These are phyloP conservation scores for Nysson spinosus DNA, from an alignment of 2,888 invertebrate species.

Conservation along the genomic window DNA sequence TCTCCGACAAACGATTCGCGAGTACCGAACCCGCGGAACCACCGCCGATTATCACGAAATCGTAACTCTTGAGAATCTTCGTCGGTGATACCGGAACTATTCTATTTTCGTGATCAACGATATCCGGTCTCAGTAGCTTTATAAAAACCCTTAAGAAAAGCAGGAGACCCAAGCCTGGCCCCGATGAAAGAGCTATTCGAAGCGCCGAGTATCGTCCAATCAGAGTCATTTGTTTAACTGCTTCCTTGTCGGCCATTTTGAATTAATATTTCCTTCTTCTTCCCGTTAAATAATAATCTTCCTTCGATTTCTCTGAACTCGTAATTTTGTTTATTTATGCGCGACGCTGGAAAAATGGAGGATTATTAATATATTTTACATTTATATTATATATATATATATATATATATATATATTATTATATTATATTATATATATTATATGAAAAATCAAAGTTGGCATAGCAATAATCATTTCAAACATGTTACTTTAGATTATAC, in stretches of 20 bases:
- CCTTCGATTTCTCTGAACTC: not conserved
- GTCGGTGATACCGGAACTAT: constrained; percentile 80
- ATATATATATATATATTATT: too few species aligned
- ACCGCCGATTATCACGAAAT: constrained; percentile 89
- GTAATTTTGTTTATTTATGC: too few species aligned
- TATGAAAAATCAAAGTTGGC: too few species aligned
- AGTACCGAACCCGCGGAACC: constrained; percentile 90
- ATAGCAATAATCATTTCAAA: too few species aligned
- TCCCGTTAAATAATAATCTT: too few species aligned
- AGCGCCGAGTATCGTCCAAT: constrained; percentile 79
- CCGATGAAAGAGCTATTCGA: constrained; percentile 82
- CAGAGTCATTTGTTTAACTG: constrained; percentile 8
- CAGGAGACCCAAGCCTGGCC: constrained; percentile 83
- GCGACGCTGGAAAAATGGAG: too few species aligned
- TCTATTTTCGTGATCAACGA: constrained; percentile 83
- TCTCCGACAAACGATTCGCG: constrained; percentile 88
- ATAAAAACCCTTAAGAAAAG: constrained; percentile 83
- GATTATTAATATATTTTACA: too few species aligned
- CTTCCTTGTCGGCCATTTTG: too few species aligned
- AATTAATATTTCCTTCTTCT: too few species aligned
- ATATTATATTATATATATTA: too few species aligned
- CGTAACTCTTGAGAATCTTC: constrained; percentile 82
- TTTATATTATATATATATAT: too few species aligned
- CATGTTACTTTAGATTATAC: too few species aligned
- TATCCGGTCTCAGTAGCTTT: constrained; percentile 83